These are phyloP conservation scores for Glandiceps talaboti DNA, from an alignment of 53 echinoderm and acorn worm species.

Conservation along the genomic window DNA sequence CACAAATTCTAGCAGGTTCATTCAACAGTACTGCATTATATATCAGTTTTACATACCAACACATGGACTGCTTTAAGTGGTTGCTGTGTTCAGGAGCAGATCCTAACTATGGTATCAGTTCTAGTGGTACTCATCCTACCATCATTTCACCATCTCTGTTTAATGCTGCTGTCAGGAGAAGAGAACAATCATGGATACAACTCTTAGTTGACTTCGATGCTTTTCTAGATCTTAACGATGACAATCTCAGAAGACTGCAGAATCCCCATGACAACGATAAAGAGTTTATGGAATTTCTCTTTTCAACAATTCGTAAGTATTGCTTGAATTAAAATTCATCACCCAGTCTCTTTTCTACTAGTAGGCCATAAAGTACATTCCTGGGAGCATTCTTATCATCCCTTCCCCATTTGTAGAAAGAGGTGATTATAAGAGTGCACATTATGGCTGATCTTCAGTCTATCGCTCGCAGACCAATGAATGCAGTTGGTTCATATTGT, in stretches of 20 bases:
- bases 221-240: not conserved
- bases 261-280: not conserved
- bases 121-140: not conserved
- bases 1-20: slow-evolving; percentile 17
- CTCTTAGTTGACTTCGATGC: slow-evolving; percentile 29
- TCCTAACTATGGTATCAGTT: slow-evolving; percentile 11
- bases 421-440: too few relatives aligned
- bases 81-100: slow-evolving; percentile 37
- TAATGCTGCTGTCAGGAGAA: slow-evolving; percentile 23
- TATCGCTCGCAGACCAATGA: too few relatives aligned
- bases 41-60: slow-evolving; percentile 36
- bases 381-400: too few relatives aligned
- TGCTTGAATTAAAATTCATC: not conserved
- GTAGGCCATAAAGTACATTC: too few relatives aligned
- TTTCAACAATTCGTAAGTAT: not conserved
- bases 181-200: slow-evolving; percentile 19
- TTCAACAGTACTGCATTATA: slow-evolving; percentile 25
- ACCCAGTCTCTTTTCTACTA: too few relatives aligned
- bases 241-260: not conserved
- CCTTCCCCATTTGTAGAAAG: too few relatives aligned
- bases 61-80: slow-evolving; percentile 27
- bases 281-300: not conserved
- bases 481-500: too few relatives aligned
- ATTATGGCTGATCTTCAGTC: too few relatives aligned
- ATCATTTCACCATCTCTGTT: slow-evolving; percentile 12